phyloP scores from a whole-genome alignment of 2,888 invertebrate genomes.

The Laothoe populi region DNA sequence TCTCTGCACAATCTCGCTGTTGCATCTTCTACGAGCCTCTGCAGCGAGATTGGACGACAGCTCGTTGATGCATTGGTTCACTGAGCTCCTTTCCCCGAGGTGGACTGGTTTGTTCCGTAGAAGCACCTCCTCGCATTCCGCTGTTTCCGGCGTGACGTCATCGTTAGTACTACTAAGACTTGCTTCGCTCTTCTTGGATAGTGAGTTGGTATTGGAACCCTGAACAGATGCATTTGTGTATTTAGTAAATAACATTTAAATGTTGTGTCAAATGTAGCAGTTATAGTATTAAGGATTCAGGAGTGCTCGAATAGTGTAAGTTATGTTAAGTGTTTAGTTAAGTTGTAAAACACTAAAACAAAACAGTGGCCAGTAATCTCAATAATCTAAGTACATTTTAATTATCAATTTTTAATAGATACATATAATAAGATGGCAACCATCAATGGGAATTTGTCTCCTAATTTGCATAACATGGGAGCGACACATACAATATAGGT shows the following conservation, averaged over 20 bases:
- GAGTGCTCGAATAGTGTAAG: too few species aligned
- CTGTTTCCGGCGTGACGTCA: constrained; percentile 62
- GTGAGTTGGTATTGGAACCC: constrained; percentile 70
- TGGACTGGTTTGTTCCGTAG: constrained; percentile 68
- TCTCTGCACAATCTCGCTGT: constrained; percentile 79
- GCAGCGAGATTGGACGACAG: constrained; percentile 84
- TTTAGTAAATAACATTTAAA: background rate
- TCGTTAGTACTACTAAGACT: constrained; percentile 69
- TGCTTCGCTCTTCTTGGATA: constrained; percentile 71
- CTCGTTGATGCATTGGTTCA: constrained; percentile 89
- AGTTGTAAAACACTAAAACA: background rate
- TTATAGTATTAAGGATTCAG: too few species aligned
- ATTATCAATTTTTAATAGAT: background rate
- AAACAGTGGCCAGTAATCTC: background rate
- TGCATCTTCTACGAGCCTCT: constrained; percentile 76
- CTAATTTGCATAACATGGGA: constrained; percentile 28
- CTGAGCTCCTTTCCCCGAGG: constrained; percentile 74
- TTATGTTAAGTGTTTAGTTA: too few species aligned
- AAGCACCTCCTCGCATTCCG: constrained; percentile 71
- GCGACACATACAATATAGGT: constrained; percentile 33
- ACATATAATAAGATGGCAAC: background rate
- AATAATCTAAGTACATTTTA: background rate
- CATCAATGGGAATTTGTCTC: background rate
- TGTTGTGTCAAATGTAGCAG: background rate
- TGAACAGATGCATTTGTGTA: constrained; percentile 36